Evolutionary conservation across 2,888 invertebrate species (phyloP), one percentile per base, ranked within the genome.

Genomic region (Nebria brevicollis): DNA sequence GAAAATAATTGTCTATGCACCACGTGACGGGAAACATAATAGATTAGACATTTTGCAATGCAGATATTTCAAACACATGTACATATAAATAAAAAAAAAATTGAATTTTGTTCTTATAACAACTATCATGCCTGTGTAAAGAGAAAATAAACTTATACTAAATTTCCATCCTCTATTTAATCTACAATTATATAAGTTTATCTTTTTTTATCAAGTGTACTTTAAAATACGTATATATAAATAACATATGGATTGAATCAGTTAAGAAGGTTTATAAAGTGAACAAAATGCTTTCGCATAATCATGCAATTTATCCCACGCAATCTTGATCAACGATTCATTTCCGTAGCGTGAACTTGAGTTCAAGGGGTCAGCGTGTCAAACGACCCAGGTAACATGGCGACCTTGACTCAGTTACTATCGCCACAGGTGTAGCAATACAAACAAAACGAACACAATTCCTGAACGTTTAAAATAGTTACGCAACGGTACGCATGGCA

Each of bases 361-460:
- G 54, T 54, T 54, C 54, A 54, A 54, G 54, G 54, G 54, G 54
- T 54, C 54, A 54, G 54, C 54, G 54, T 54, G 54, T 54, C 54
- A 54, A 54, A 54, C 54, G 54, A 13, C 54, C 54, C 54, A 54
- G 70, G 70, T 70, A 25, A 70, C 70, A 70, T 70, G 11, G 34
- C 34, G 70, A 70, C 70, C 70, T 70, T 70, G 70, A 70, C 70
- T 70, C 13, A 70, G 25, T 70, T 54, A 7, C 54, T 13, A 54
- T 54, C 54, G 54, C 54, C 54, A 54, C 54, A 54, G 54, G 54
- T 54, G 54, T 54, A 13, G 54, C 54, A 54, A 54, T 54, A 54
- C 54, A 54, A 54, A 54, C 54, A 54, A 54, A 54, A 54, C 54
- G 54, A 25, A 34, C 20, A 70, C 20, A 70, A 34, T 70, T 25